Evolutionary conservation across 1,140 invertebrate species (phyloP).

Genomic region (Dreissena rostriformis): DNA sequence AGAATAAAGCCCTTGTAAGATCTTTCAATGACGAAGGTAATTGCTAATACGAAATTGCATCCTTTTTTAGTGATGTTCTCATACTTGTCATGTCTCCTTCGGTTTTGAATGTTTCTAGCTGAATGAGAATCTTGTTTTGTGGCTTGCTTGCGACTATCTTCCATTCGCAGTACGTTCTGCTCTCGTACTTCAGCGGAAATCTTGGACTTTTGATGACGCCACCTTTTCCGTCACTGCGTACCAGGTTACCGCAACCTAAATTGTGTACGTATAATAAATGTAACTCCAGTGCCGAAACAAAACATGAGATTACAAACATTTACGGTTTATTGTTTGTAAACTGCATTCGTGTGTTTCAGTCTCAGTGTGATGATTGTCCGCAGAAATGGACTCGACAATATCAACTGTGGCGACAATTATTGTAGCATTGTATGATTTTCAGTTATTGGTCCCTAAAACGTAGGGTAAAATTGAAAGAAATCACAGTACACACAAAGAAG

Average conservation of each 20-base stretch:
- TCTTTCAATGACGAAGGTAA: no score
- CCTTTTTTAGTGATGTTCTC: not conserved
- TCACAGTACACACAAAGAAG: no score
- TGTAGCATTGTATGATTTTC: no score
- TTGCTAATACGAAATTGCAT: no score
- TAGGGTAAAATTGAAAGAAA: no score
- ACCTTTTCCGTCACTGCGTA: constrained; percentile 66
- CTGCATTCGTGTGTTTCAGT: not conserved
- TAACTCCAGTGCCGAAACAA: not conserved
- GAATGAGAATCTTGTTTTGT: constrained; percentile 54
- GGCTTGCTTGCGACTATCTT: constrained; percentile 51
- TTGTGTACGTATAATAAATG: not conserved
- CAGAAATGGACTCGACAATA: not conserved
- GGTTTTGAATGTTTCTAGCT: constrained; percentile 53
- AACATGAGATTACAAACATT: not conserved
- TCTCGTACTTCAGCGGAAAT: constrained; percentile 78
- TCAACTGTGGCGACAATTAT: no score
- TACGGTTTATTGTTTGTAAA: not conserved
- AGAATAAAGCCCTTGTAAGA: no score
- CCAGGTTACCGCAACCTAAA: constrained; percentile 43
- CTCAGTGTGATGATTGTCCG: not conserved
- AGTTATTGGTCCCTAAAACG: no score
- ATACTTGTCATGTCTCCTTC: constrained; percentile 50
- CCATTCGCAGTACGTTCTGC: constrained; percentile 81
- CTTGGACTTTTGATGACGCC: constrained; percentile 80